A percentile compares a stretch with the other conserved stretches of the same genome.
phyloP scores from a whole-genome alignment of 1,140 invertebrate genomes.

The Chlorops oryzae region DNA sequence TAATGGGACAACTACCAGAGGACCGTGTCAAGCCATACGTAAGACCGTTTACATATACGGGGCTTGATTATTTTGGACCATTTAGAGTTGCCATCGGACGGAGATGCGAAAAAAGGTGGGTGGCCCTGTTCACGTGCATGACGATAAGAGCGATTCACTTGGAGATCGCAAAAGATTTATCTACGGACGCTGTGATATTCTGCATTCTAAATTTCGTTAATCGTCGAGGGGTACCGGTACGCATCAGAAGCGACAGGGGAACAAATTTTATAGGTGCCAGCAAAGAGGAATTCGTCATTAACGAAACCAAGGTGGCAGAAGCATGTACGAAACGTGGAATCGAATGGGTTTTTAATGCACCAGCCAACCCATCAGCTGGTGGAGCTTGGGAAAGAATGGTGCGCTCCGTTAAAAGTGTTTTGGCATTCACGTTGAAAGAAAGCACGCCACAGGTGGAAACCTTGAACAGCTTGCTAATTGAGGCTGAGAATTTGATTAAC shows the following conservation, averaged over 20 bases:
- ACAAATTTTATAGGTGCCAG: slow-evolving; percentile 39
- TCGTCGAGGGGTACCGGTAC: slow-evolving; percentile 19
- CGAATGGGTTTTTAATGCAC: slow-evolving; percentile 33
- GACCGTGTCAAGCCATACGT: slow-evolving; percentile 3
- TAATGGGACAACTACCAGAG: slow-evolving; percentile 3
- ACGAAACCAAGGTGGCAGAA: neutral
- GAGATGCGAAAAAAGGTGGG: slow-evolving; percentile 22
- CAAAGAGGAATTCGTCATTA: neutral
- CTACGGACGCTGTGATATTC: slow-evolving; percentile 14
- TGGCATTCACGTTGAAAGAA: neutral
- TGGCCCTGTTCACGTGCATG: slow-evolving; percentile 23
- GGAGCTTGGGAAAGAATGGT: slow-evolving; percentile 22
- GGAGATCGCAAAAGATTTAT: slow-evolving; percentile 15
- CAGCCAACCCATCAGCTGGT: slow-evolving; percentile 27
- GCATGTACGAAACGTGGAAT: slow-evolving; percentile 3
- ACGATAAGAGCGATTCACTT: slow-evolving; percentile 19
- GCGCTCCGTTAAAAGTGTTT: slow-evolving; percentile 2
- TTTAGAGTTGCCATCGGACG: slow-evolving; percentile 16
- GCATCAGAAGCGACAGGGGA: slow-evolving; percentile 39
- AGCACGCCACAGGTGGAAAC: slow-evolving; percentile 4
- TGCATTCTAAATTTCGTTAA: slow-evolving; percentile 19
- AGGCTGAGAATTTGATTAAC: slow-evolving; percentile 33
- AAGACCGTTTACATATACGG: slow-evolving; percentile 12
- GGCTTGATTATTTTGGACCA: slow-evolving; percentile 12
- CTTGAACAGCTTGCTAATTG: slow-evolving; percentile 18